These are phyloP conservation scores for Drosophila longiperda DNA, from an alignment of 2,888 invertebrate genomes.

Conservation along the genomic window DNA sequence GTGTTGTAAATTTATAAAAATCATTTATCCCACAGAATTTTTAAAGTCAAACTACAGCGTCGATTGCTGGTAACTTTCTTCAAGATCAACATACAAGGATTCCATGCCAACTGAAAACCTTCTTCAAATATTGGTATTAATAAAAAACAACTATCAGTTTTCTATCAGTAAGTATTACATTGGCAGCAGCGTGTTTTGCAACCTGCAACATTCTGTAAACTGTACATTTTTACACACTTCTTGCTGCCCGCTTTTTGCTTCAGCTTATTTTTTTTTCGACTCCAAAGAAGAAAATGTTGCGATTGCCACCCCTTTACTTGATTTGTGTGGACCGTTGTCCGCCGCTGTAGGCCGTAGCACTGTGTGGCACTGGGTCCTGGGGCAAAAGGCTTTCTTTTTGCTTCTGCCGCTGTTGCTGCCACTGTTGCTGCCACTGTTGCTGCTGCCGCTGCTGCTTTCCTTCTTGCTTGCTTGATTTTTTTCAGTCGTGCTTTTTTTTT, in stretches of 20 bases:
- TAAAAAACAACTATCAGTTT: not conserved
- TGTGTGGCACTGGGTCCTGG: slow-evolving; percentile 42
- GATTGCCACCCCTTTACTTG: slow-evolving; percentile 73
- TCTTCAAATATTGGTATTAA: not conserved
- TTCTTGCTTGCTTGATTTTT: slow-evolving; percentile 8
- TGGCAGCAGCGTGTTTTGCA: not conserved
- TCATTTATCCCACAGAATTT: not conserved
- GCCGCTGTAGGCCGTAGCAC: slow-evolving; percentile 18
- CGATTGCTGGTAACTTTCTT: not conserved
- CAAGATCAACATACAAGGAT: not conserved
- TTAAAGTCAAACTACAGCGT: not conserved
- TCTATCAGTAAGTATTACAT: not conserved
- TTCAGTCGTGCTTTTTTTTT: slow-evolving; percentile 42
- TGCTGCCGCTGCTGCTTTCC: slow-evolving; percentile 1
- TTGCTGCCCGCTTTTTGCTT: slow-evolving; percentile 17
- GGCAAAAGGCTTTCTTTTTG: slow-evolving; percentile 38
- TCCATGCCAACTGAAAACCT: not conserved
- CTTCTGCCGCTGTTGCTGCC: slow-evolving; percentile 29
- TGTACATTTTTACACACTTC: not conserved
- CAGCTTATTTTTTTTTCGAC: slow-evolving; percentile 41
- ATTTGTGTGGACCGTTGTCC: slow-evolving; percentile 52
- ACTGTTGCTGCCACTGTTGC: slow-evolving; percentile 3
- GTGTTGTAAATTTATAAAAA: not conserved
- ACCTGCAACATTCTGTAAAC: not conserved
- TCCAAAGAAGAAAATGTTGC: slow-evolving; percentile 39